Evolutionary conservation across 2,797 vertebrate genomes (phyloP), one percentile per base, ranked within the genome.

Genomic region (Enteromius unitaeniatus): DNA sequence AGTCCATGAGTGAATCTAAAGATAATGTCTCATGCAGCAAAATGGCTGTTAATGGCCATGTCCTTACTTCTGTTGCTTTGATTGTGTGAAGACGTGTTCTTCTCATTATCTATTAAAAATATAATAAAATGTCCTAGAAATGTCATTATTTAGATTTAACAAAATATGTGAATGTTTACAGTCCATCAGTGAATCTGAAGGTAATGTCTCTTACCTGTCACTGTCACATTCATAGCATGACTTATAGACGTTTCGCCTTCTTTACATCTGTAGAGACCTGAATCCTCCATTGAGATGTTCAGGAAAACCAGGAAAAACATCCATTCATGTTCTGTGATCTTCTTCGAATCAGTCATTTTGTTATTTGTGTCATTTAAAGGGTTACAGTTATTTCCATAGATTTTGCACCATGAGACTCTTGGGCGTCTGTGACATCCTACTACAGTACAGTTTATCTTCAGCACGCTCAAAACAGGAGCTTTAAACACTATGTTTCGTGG

Each of bases 241-340:
- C 87, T 17, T 11, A 84, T 0, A 80, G 13, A 10, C 6, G 0
- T 11, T 0, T 14, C n/a, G 0, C 3, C 0, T 60, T 42, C 11
- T 15, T 10, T 10, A 81, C 89, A 90, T 74, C 89, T 86, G 86
- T 90, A 90, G 19, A 74, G 34, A n/a, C 89, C 88, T 26, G 69
- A 4, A 64, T 90, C 86, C 8, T 81, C 34, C 58, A 40, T 28
- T 26, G 80, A 76, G 49, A 86, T 14, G 5, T 65, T 81, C 26
- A 15, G 4, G 65, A 90, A 88, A 15, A 28, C 34, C 49, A 90
- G 73, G 13, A 62, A 84, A 51, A 15, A 19, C 0, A 70, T 23
- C 7, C 11, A 1, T 19, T 23, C 1, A 23, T 5, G 1, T 14
- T 21, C 7, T 47, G 3, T 19, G 26, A 9, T 9, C 0, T 3